Base-by-base conservation (phyloP, 35 echinoderm and acorn worm species). In the Strongylocentrotus purpuratus region DNA sequence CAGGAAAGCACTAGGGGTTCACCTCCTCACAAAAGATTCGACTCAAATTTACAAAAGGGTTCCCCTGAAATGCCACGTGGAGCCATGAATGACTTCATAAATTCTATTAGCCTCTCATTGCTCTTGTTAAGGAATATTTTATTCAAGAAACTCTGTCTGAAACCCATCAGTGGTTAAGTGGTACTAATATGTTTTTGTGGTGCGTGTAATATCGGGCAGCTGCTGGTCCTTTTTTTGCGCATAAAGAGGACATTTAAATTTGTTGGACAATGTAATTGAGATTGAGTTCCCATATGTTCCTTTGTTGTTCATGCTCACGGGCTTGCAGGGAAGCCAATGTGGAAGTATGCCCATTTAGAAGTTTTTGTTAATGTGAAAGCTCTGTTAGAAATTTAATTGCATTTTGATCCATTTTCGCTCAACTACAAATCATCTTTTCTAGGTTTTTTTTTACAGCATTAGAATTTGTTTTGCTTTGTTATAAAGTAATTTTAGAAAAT, bases 101-200 rank as follows among this genome's bases (percentile, higher is more conserved):
- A n/a, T 78, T 78, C 65, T 78, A 78, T 78, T 78, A 78, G 22
- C 7, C 28, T 18, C 65, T 78, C 65, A 78, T 78, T 22, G 65
- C 65, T 78, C 65, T 78, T 78, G 65, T n/a, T 78, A n/a, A 78
- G 65, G 65, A 78, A 78, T 78, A 78, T 78, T 78, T 78, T 78
- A 78, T 78, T 78, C 65, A 78, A 78, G 65, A 78, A 78, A 78
- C 65, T 78, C n/a, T 78, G 65, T 78, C 22, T 78, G 65, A 7
- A 78, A 78, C 20, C 65, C 65, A 78, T 78, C 65, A 78, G 65
- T 78, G 65, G 65, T 78, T 78, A 78, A 78, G 65, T 78, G 65
- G 65, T 22, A 78, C 65, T 78, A 78, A 78, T 78, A 78, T 22
- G 65, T 78, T 78, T 78, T 78, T 78, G 65, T 78, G 22, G 65